Conservation (phyloP, 2,113 vertebrate species). For the Diadophis punctatus region DNA sequence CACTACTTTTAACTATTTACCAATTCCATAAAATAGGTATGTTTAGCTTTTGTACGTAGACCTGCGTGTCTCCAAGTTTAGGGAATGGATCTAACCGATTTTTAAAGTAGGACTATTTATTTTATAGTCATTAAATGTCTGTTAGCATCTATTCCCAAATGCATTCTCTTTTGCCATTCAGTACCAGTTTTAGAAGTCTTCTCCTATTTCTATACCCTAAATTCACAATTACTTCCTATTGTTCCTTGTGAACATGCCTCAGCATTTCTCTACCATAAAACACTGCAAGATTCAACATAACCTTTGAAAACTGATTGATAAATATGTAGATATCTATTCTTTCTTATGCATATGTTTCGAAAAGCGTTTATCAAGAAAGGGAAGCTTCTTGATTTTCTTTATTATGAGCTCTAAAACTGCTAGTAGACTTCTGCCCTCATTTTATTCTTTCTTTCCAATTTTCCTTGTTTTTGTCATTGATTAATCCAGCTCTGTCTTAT, state of each 20-base stretch:
- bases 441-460: slow-evolving; percentile 11
- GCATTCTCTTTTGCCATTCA: neutral
- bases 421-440: slow-evolving; percentile 19
- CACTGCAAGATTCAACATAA: neutral
- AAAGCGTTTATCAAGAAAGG: neutral
- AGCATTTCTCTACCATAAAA: neutral
- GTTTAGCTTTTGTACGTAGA: neutral
- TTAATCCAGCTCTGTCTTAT: slow-evolving; percentile 1
- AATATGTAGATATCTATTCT: slow-evolving; percentile 11
- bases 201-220: neutral
- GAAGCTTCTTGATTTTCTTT: neutral
- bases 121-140: neutral
- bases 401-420: neutral
- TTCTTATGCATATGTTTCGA: neutral
- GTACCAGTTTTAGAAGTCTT: neutral
- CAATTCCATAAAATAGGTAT: neutral
- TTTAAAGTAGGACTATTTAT: neutral
- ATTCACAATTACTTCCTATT: neutral
- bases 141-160: neutral
- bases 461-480: slow-evolving; percentile 23
- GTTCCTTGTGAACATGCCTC: neutral
- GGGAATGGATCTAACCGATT: neutral
- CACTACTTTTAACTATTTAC: neutral
- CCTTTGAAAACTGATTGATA: slow-evolving; percentile 25
- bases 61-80: neutral